Conservation (phyloP, 2,797 vertebrate genomes). For the Cuniculus paca region DNA sequence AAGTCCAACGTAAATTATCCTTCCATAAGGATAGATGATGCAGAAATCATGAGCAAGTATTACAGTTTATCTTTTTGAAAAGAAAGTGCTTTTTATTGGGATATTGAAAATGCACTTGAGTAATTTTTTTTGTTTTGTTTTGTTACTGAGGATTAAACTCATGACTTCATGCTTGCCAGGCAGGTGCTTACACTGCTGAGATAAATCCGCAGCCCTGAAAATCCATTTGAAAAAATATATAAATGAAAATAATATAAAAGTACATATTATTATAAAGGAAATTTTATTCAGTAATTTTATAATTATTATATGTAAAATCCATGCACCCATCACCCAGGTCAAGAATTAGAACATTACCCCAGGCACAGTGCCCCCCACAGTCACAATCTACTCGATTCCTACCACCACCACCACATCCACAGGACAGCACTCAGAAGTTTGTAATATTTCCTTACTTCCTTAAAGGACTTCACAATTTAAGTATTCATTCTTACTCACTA, state of each 20-base stretch:
- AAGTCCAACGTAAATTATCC: background rate
- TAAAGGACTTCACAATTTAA: background rate
- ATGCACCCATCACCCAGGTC: background rate
- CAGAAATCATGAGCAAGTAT: background rate
- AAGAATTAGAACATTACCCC: background rate
- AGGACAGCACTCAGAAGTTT: background rate
- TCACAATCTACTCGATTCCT: too few relatives aligned
- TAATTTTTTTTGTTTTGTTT: too few relatives aligned
- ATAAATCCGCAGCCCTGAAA: background rate
- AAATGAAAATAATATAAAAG: background rate
- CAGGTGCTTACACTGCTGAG: too few relatives aligned
- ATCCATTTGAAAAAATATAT: slow-evolving; percentile 9
- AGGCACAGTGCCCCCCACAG: fast-evolving
- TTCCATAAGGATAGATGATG: background rate
- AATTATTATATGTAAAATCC: background rate
- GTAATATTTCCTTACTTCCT: background rate
- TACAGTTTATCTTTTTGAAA: background rate
- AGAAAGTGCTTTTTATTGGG: background rate
- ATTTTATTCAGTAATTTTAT: background rate
- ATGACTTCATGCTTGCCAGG: too few relatives aligned
- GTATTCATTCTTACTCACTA: background rate
- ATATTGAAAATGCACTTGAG: background rate
- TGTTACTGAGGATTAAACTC: too few relatives aligned
- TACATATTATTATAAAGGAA: background rate
- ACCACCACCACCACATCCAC: too few relatives aligned